These are phyloP conservation scores for Bufo gargarizans DNA, from an alignment of 2,113 vertebrate species.

Conservation along the genomic window DNA sequence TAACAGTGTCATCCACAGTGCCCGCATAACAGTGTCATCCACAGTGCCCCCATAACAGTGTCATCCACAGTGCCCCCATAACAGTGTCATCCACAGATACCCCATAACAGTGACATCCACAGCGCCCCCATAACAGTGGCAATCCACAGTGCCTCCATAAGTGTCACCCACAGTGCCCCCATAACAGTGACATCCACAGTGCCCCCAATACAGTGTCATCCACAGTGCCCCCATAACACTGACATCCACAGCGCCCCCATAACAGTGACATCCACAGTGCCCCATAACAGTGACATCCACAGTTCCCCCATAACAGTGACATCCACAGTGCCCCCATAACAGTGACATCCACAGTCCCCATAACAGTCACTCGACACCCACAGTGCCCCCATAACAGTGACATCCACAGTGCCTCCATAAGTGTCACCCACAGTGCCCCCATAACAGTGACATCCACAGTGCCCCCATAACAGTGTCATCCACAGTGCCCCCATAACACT, in stretches of 20 bases:
- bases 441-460: background rate
- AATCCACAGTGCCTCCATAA: background rate
- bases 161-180: background rate
- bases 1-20: background rate
- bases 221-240: too few relatives aligned
- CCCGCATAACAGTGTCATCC: background rate
- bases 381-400: background rate
- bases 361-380: background rate
- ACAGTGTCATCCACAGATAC: background rate
- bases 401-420: background rate
- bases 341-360: too few relatives aligned
- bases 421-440: background rate
- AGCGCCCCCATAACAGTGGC: background rate
- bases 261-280: too few relatives aligned
- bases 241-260: too few relatives aligned
- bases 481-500: background rate
- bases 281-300: too few relatives aligned
- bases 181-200: too few relatives aligned
- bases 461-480: background rate
- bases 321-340: too few relatives aligned
- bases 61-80: background rate
- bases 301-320: too few relatives aligned
- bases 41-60: background rate
- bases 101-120: background rate
- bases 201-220: too few relatives aligned